Evolutionary conservation across 2,797 vertebrate species (phyloP).

Genomic region (Hydrolagus colliei): DNA sequence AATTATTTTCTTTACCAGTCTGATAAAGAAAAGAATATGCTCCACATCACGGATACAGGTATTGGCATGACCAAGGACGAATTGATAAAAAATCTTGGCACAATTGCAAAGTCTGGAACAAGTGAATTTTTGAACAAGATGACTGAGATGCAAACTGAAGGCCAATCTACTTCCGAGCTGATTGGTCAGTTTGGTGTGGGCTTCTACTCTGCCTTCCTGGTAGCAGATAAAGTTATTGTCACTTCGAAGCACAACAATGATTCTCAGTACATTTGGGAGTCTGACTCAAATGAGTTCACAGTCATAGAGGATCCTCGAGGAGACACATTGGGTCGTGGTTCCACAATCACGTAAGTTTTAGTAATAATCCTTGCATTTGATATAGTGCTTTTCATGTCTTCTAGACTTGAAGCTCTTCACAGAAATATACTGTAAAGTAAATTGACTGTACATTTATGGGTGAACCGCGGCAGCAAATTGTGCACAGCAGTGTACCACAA

Average conservation of each 20-base stretch:
- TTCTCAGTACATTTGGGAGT: constrained; percentile 97
- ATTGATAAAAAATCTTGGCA: constrained; percentile 87
- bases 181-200: constrained; percentile 98
- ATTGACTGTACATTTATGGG: no score
- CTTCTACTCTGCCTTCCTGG: constrained; percentile 96
- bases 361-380: no score
- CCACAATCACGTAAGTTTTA: constrained; percentile 81
- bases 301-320: constrained; percentile 88
- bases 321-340: constrained; percentile 84
- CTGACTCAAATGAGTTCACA: constrained; percentile 89
- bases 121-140: constrained; percentile 95
- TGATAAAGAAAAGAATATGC: constrained; percentile 96
- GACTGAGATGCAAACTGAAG: constrained; percentile 79
- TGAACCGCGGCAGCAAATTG: no score
- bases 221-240: constrained; percentile 93
- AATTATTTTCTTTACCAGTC: constrained; percentile 57
- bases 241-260: constrained; percentile 94
- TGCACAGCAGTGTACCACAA: no score
- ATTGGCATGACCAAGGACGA: constrained; percentile 97
- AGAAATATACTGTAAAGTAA: no score
- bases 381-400: no score
- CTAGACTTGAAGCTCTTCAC: no score
- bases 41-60: constrained; percentile 93
- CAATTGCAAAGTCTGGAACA: constrained; percentile 95
- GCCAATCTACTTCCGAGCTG: constrained; percentile 88